These are phyloP conservation scores for Triops cancriformis DNA, from an alignment of 1,140 invertebrate genomes.

Conservation along the genomic window DNA sequence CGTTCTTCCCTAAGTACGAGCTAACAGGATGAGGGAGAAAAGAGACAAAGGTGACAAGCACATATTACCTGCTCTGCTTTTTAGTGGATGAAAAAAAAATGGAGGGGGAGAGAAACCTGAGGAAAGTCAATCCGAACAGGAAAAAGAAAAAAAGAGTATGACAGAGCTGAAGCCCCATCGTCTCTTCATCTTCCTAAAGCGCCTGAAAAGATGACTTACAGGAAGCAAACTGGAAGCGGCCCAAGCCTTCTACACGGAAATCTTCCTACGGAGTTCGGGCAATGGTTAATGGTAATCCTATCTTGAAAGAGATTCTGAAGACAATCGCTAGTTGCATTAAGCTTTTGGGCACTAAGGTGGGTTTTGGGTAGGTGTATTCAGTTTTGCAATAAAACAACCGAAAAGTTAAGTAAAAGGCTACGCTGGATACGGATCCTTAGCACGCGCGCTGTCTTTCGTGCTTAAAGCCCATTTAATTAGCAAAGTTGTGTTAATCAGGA, in stretches of 20 bases:
- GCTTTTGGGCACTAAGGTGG: background rate
- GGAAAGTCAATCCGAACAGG: background rate
- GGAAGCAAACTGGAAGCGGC: background rate
- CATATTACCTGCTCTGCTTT: slow-evolving; percentile 2
- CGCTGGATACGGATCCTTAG: background rate
- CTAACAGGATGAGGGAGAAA: background rate
- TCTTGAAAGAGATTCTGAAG: too few species aligned
- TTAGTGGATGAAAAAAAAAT: background rate
- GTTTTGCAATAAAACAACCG: background rate
- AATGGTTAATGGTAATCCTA: too few species aligned
- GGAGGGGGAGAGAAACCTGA: background rate
- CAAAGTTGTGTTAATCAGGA: background rate
- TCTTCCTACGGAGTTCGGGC: too few species aligned
- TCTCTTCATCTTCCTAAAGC: background rate
- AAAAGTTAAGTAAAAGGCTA: background rate
- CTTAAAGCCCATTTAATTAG: background rate
- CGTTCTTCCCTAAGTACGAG: background rate
- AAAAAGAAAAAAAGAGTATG: background rate
- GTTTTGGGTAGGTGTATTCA: background rate
- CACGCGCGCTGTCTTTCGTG: background rate
- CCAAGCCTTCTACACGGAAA: too few species aligned
- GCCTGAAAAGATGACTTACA: background rate
- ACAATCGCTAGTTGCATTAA: too few species aligned
- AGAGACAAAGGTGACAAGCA: background rate
- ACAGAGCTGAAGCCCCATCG: slow-evolving; percentile 1